A percentile compares a stretch with the other conserved stretches of the same genome.
phyloP scores from a whole-genome alignment of 2,113 vertebrate genomes.

The Periophthalmodon schlosseri region DNA sequence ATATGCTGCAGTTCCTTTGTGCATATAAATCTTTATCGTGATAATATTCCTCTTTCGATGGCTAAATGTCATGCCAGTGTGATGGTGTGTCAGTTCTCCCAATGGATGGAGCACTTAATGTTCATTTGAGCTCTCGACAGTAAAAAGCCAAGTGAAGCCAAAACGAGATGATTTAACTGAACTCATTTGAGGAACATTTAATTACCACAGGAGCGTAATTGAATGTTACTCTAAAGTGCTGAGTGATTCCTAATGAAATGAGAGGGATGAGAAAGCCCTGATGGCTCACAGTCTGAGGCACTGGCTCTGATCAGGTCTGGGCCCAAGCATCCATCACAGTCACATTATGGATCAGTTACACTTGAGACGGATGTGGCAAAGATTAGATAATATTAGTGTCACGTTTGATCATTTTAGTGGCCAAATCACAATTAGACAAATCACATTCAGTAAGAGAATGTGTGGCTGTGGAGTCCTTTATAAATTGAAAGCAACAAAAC shows the following conservation, averaged over 20 bases:
- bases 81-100: slow-evolving; percentile 57
- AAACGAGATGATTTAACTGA: slow-evolving; percentile 76
- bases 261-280: slow-evolving; percentile 46
- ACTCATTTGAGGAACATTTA: slow-evolving; percentile 74
- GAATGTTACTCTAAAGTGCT: slow-evolving; percentile 73
- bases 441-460: not conserved
- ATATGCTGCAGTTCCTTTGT: slow-evolving; percentile 25
- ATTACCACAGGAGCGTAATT: slow-evolving; percentile 72
- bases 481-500: not conserved
- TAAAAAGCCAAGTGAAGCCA: slow-evolving; percentile 60
- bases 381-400: not conserved
- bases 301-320: slow-evolving; percentile 18
- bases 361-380: slow-evolving; percentile 5
- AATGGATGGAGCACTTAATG: slow-evolving; percentile 51
- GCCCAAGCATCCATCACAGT: slow-evolving; percentile 35
- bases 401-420: not conserved
- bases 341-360: slow-evolving; percentile 30
- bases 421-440: not conserved
- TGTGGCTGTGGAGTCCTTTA: not conserved
- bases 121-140: slow-evolving; percentile 55
- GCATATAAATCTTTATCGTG: slow-evolving; percentile 40
- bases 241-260: slow-evolving; percentile 73
- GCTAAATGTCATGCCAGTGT: slow-evolving; percentile 65
- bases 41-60: slow-evolving; percentile 54
- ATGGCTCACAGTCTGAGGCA: slow-evolving; percentile 35